A percentile compares a stretch with the other conserved stretches of the same genome.
These are phyloP conservation scores for Mythimna lalbum DNA, from an alignment of 2,888 invertebrate genomes.

Conservation along the genomic window DNA sequence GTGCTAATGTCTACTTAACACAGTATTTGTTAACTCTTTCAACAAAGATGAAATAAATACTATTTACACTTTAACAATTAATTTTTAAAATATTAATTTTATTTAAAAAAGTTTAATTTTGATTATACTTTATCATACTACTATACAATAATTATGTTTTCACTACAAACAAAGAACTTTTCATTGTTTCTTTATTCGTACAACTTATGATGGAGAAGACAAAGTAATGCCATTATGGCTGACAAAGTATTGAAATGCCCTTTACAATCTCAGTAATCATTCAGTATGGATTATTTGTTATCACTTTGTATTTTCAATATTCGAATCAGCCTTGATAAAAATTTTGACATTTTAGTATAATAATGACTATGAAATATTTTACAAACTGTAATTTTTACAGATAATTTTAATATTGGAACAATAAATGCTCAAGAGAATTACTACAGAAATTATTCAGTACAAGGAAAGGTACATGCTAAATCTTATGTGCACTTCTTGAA, in stretches of 20 bases:
- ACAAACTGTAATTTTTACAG: constrained; percentile 83
- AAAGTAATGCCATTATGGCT: constrained; percentile 4
- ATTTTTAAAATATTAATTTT: no score
- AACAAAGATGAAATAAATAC: neutral
- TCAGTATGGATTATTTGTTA: constrained; percentile 22
- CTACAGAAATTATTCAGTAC: constrained; percentile 94
- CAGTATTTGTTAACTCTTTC: neutral
- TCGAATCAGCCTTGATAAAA: constrained; percentile 1
- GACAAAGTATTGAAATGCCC: neutral
- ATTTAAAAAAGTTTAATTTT: no score
- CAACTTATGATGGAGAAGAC: neutral
- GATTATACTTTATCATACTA: no score
- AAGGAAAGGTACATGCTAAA: constrained; percentile 92
- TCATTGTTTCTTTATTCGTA: neutral
- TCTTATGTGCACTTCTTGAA: constrained; percentile 93
- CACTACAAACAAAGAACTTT: no score
- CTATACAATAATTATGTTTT: no score
- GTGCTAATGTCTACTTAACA: no score
- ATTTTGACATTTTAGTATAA: no score
- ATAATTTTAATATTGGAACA: constrained; percentile 96
- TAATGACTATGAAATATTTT: neutral
- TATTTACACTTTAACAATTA: no score
- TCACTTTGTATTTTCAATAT: constrained; percentile 1
- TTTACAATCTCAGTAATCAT: constrained; percentile 20
- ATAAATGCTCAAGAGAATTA: constrained; percentile 93